A percentile compares a stretch with the other conserved stretches of the same genome.
These are phyloP conservation scores for Crocidura indochinensis DNA, from an alignment of 2,797 vertebrate genomes.

Conservation along the genomic window DNA sequence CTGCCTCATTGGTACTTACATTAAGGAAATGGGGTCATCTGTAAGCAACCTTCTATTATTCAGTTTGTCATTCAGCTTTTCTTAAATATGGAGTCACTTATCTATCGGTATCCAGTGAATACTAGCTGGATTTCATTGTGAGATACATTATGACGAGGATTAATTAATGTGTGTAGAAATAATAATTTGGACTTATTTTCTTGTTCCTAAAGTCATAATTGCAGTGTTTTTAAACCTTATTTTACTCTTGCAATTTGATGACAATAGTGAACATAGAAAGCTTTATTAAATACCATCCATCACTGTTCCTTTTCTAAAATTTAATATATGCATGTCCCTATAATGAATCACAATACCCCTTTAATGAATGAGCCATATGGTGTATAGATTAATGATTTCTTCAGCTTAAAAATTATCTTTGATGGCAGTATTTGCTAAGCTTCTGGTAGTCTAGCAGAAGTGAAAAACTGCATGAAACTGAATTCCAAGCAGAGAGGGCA, in stretches of 20 bases:
- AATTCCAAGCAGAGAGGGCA: neutral
- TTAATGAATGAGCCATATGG: slow-evolving; percentile 44
- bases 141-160: slow-evolving; percentile 3
- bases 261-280: slow-evolving; percentile 16
- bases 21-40: neutral
- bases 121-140: slow-evolving; percentile 9
- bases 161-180: slow-evolving; percentile 29
- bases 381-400: slow-evolving; percentile 66
- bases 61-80: neutral
- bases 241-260: slow-evolving; percentile 45
- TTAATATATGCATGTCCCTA: neutral
- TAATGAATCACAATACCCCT: slow-evolving; percentile 6
- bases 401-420: slow-evolving; percentile 59
- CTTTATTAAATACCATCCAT: slow-evolving; percentile 55
- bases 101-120: slow-evolving; percentile 12
- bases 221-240: slow-evolving; percentile 35
- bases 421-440: slow-evolving; percentile 75
- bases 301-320: slow-evolving; percentile 47
- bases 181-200: slow-evolving; percentile 35
- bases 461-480: slow-evolving; percentile 67
- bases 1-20: neutral
- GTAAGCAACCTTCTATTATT: neutral
- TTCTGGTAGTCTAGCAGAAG: neutral
- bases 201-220: slow-evolving; percentile 27
- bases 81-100: slow-evolving; percentile 18